phyloP scores from a whole-genome alignment of 2,888 invertebrate species.

The Saturnia pavonia region DNA sequence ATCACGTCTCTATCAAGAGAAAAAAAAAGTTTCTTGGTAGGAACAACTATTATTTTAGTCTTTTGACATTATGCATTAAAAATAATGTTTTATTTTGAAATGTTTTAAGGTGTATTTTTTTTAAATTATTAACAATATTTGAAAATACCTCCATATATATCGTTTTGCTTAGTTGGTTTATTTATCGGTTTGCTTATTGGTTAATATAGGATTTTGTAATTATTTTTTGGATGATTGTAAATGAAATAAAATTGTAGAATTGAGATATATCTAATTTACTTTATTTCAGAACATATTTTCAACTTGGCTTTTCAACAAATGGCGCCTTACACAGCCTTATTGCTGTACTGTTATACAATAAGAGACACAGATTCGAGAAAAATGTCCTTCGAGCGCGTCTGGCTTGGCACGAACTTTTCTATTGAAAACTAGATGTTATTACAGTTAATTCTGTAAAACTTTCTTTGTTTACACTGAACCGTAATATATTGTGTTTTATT shows the following conservation, averaged over 20 bases:
- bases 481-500: neutral
- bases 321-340: neutral
- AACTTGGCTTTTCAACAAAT: neutral
- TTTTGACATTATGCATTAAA: neutral
- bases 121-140: neutral
- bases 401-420: neutral
- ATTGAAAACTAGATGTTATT: neutral
- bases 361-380: neutral
- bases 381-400: neutral
- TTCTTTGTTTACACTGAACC: neutral
- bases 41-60: neutral
- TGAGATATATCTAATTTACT: too few species aligned
- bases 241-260: too few species aligned
- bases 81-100: too few species aligned
- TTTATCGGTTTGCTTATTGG: too few species aligned
- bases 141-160: too few species aligned
- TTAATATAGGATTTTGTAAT: too few species aligned
- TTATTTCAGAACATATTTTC: too few species aligned
- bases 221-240: too few species aligned
- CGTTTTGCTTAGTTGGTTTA: too few species aligned
- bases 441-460: slow-evolving; percentile 4
- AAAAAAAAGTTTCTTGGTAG: neutral
- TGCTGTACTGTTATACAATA: neutral
- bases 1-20: neutral
- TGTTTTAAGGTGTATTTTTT: too few species aligned